Base-by-base conservation (phyloP, 2,888 invertebrate species). In the Acanthosepion lycidas region DNA sequence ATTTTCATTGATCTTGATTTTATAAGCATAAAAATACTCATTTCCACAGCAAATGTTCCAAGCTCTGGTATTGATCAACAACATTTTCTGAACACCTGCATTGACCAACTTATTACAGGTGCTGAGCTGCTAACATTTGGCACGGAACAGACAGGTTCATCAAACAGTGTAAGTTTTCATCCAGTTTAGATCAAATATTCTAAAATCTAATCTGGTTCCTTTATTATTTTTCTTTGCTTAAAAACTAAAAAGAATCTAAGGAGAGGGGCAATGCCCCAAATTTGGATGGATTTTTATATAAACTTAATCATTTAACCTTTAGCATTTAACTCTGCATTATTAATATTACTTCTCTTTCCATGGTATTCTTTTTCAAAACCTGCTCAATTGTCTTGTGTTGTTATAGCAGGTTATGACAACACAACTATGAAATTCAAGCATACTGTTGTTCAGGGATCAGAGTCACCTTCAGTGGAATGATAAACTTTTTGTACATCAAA, bases 1-100 rank as follows among this genome's bases (percentile, higher is more conserved):
- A 78, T 78, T 78, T 78, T 78, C n/a, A 78, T 78, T 78, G 78
- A n/a, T 78, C n/a, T n/a, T 78, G n/a, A 33, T 78, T 78, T 78
- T n/a, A 78, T 78, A 78, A 78, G n/a, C n/a, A n/a, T 78, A 12
- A 78, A 78, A 78, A 12, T 23, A 78, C 5, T n/a, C 33, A 33
- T 78, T 78, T 78, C n/a, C 12, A 5, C 15, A n/a, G 15, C 78
- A n/a, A 78, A 78, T 78, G n/a, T 78, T 78, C n/a, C 78, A 78
- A 6, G 78, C n/a, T n/a, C 12, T 78, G n/a, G n/a, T n/a, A 12
- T 78, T 78, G n/a, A 33, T 78, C 1, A 78, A 78, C n/a, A 78
- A n/a, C 78, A 1, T 78, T 78, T 78, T 78, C n/a, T 8, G 5
- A 78, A 78, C 78, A 78, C 33, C 78, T 78, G 78, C 78, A n/a